A percentile compares a stretch with the other conserved stretches of the same genome.
phyloP scores from a whole-genome alignment of 1,140 invertebrate genomes.

The Daktulosphaira vitifoliae region DNA sequence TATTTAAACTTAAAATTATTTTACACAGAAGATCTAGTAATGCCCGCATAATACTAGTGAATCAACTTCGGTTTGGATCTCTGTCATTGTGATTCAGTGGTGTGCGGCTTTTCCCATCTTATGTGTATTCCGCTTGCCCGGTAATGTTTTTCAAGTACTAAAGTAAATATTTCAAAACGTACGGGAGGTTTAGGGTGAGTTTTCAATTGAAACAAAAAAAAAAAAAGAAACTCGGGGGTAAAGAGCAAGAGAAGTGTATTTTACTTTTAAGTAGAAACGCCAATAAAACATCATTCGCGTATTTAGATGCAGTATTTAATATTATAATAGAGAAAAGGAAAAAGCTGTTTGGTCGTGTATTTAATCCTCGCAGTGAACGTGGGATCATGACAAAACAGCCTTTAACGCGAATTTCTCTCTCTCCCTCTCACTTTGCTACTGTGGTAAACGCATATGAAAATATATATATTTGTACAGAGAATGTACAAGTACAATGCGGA shows the following conservation, averaged over 20 bases:
- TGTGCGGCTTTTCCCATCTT: constrained; percentile 15
- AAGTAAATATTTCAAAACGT: constrained; percentile 7
- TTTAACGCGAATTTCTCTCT: background rate
- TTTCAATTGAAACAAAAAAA: background rate
- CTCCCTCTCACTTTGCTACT: background rate
- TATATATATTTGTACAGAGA: too few relatives aligned
- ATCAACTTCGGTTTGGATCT: too few relatives aligned
- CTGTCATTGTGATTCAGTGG: background rate
- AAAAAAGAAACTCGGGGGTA: background rate
- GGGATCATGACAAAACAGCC: background rate
- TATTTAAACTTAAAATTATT: too few relatives aligned
- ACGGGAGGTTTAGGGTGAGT: background rate
- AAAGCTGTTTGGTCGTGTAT: background rate
- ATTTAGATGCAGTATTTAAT: too few relatives aligned
- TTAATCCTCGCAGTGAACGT: background rate
- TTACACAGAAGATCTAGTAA: too few relatives aligned
- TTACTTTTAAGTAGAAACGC: constrained; percentile 24
- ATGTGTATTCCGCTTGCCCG: background rate
- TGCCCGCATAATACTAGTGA: too few relatives aligned
- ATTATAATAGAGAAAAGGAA: background rate
- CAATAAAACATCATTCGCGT: constrained; percentile 29
- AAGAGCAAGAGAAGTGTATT: background rate
- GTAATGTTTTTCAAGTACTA: constrained; percentile 17
- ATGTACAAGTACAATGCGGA: background rate
- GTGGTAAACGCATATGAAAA: background rate